Evolutionary conservation across 1,140 invertebrate species (phyloP), one percentile per base, ranked within the genome.

Genomic region (Phymastichus coffea): DNA sequence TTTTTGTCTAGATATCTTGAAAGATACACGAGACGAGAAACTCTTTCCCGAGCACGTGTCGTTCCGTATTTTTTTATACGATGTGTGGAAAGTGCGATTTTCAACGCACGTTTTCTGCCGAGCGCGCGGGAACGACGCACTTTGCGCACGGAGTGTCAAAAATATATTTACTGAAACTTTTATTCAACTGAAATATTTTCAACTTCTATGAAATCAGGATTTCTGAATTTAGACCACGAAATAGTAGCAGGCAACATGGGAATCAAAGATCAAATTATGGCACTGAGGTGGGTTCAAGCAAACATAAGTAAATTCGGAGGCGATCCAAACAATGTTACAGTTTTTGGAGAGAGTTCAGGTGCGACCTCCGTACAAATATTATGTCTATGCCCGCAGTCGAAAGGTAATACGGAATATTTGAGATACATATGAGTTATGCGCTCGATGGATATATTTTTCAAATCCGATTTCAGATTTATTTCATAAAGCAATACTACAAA

Each of bases 401-500:
- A 52, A 69, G 69, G 69, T 67, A 33, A 33, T 33, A 33, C 28
- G 6, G 6, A 33, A 33, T 33, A 33, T 12, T 7, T 7, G 6
- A 47, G 26, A 26, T 25, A 7, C 4, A 26, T 26, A 47, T 8
- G 25, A 47, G 26, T 26, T 20, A 20, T 26, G 3, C 19, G n/a
- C n/a, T n/a, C n/a, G n/a, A n/a, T n/a, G n/a, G n/a, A n/a, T n/a
- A n/a, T n/a, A n/a, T n/a, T n/a, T n/a, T n/a, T n/a, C n/a, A n/a
- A n/a, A n/a, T n/a, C n/a, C n/a, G n/a, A 25, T 20, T 20, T 61
- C 69, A 74, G 83, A 82, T 12, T 65, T 86, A 12, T 81, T 86
- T 53, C 81, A 85, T 62, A 84, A 82, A 67, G 83, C 80, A 0
- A 87, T 87, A 23, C 54, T 78, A 0, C 84, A 86, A 73, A 86